These are phyloP conservation scores for Amazonetta brasiliensis DNA, from an alignment of 2,797 vertebrate genomes.

Conservation along the genomic window DNA sequence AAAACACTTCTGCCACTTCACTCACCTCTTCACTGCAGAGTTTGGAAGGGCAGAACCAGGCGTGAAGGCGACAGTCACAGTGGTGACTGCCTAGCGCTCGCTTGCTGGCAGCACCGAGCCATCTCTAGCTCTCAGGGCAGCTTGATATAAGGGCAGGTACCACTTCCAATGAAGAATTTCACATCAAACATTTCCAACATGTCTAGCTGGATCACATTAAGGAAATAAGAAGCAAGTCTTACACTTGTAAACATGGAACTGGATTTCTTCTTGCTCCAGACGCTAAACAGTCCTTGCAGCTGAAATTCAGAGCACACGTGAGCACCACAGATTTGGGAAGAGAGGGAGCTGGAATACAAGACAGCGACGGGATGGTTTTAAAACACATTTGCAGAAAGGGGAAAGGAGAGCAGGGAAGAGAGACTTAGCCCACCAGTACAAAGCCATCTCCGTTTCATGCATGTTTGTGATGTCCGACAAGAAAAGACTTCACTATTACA, in stretches of 20 bases:
- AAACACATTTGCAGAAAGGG: not conserved
- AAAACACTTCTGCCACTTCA: not conserved
- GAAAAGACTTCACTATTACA: not conserved
- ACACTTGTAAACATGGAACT: not conserved
- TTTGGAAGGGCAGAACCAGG: not conserved
- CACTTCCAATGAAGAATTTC: not conserved
- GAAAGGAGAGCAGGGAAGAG: not conserved
- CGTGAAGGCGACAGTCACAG: rapidly evolving
- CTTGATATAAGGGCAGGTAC: not conserved
- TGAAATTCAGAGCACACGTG: not conserved
- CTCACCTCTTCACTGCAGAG: not conserved
- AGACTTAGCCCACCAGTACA: not conserved
- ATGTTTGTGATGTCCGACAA: not conserved
- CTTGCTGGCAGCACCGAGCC: rapidly evolving
- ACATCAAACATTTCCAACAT: not conserved
- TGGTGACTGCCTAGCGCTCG: rapidly evolving
- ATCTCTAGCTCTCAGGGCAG: not conserved
- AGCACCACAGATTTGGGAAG: not conserved
- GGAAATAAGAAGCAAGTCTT: not conserved
- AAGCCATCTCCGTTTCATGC: not conserved
- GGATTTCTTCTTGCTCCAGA: not conserved
- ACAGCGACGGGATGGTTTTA: not conserved
- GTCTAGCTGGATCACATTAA: not conserved
- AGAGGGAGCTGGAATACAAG: not conserved
- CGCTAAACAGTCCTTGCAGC: not conserved